Evolutionary conservation across 2,113 vertebrate genomes (phyloP).

Genomic region (Dromas ardeola): DNA sequence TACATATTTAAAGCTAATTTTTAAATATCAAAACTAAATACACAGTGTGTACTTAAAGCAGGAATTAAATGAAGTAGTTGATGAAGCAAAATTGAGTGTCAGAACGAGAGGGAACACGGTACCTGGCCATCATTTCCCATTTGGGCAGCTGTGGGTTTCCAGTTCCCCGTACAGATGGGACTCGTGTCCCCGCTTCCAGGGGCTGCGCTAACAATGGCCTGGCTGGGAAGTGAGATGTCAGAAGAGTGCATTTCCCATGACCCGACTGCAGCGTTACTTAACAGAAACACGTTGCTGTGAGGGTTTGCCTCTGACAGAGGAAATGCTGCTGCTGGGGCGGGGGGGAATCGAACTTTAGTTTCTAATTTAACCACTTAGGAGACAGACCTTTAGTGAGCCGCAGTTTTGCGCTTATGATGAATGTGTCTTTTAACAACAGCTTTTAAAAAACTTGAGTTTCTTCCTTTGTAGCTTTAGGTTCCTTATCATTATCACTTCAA

Average conservation of each 20-base stretch:
- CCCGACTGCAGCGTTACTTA: slow-evolving; percentile 55
- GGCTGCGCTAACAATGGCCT: slow-evolving; percentile 22
- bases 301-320: slow-evolving; percentile 70
- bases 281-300: slow-evolving; percentile 39
- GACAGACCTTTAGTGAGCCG: not conserved
- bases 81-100: not conserved
- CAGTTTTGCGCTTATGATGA: not conserved
- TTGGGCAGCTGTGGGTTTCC: not conserved
- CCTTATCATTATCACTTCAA: not conserved
- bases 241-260: slow-evolving; percentile 76
- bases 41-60: not conserved
- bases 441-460: not conserved
- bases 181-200: not conserved
- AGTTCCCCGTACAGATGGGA: not conserved
- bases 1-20: not conserved
- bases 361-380: slow-evolving; percentile 55
- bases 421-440: not conserved
- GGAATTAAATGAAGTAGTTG: not conserved
- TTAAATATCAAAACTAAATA: not conserved
- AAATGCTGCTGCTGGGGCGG: slow-evolving; percentile 71
- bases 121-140: not conserved
- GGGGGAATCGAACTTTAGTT: not conserved
- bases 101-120: not conserved
- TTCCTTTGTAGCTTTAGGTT: not conserved
- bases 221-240: slow-evolving; percentile 60